Conservation (phyloP, 2,113 vertebrate genomes). For the Paracanthobrama guichenoti region DNA sequence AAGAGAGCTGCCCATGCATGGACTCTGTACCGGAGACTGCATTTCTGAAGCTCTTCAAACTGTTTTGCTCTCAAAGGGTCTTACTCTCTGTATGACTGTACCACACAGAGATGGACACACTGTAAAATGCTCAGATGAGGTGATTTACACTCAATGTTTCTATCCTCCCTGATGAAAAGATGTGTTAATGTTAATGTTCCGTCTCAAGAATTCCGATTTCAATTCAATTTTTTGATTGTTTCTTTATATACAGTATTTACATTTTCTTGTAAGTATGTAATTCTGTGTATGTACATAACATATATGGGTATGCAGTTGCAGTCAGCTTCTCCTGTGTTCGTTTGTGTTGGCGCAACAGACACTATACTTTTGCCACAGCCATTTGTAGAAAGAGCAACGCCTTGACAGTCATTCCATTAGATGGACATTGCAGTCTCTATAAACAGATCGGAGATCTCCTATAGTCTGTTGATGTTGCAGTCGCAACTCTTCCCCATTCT, state of each 20-base stretch:
- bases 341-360: conserved; percentile 65
- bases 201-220: conserved; percentile 62
- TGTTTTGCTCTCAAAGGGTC: conserved; percentile 53
- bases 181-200: conserved; percentile 60
- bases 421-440: conserved; percentile 59
- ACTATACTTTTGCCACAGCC: conserved; percentile 63
- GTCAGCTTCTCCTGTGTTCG: conserved; percentile 66
- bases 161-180: conserved; percentile 56
- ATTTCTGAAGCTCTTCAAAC: conserved; percentile 47
- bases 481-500: conserved; percentile 51
- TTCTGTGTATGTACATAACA: conserved; percentile 67
- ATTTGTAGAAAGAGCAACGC: conserved; percentile 58
- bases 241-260: conserved; percentile 67
- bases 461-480: conserved; percentile 61
- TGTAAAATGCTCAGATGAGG: conserved; percentile 57
- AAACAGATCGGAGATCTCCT: conserved; percentile 48
- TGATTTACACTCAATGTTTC: conserved; percentile 69
- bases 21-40: conserved; percentile 57
- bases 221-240: conserved; percentile 57
- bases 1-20: conserved; percentile 51
- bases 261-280: conserved; percentile 73
- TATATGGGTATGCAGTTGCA: conserved; percentile 69
- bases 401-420: conserved; percentile 62
- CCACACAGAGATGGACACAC: conserved; percentile 53
- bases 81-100: conserved; percentile 64